phyloP scores from a whole-genome alignment of 2,888 invertebrate species.

The Coecobrya sp. region DNA sequence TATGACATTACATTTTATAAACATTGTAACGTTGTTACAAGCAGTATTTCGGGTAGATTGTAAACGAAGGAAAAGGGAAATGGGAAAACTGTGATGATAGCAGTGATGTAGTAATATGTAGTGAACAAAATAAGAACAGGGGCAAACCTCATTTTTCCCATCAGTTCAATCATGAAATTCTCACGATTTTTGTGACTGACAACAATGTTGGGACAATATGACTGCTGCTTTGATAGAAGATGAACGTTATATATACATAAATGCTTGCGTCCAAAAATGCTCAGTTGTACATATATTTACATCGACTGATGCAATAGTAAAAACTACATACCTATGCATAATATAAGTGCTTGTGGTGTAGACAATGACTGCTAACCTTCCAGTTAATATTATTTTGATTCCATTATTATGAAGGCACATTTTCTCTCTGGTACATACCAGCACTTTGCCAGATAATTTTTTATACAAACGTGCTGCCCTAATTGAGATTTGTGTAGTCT shows the following conservation, averaged over 20 bases:
- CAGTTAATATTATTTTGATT: slow-evolving; percentile 50
- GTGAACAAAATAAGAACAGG: slow-evolving; percentile 59
- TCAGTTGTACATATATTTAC: neutral
- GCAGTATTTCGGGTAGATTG: slow-evolving; percentile 43
- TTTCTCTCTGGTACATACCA: neutral
- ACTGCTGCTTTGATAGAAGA: neutral
- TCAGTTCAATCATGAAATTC: slow-evolving; percentile 71
- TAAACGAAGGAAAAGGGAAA: slow-evolving; percentile 51
- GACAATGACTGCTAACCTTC: neutral
- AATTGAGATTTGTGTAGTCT: slow-evolving; percentile 27
- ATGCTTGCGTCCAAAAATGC: neutral
- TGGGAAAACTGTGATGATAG: slow-evolving; percentile 55
- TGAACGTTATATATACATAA: neutral
- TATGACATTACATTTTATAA: slow-evolving; percentile 56
- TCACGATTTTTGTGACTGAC: slow-evolving; percentile 77
- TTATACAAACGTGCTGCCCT: neutral
- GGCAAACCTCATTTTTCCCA: slow-evolving; percentile 78
- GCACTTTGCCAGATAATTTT: too few species aligned
- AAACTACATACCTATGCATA: slow-evolving; percentile 3
- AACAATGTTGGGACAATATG: neutral
- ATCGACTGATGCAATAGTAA: slow-evolving; percentile 25
- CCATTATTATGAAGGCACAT: slow-evolving; percentile 43
- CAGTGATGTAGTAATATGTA: slow-evolving; percentile 57
- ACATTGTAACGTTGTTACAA: slow-evolving; percentile 13
- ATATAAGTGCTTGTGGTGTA: neutral